A percentile compares a stretch with the other conserved stretches of the same genome.
Conservation (phyloP, 2,797 vertebrate species). For the Mormyrops boulengeri region DNA sequence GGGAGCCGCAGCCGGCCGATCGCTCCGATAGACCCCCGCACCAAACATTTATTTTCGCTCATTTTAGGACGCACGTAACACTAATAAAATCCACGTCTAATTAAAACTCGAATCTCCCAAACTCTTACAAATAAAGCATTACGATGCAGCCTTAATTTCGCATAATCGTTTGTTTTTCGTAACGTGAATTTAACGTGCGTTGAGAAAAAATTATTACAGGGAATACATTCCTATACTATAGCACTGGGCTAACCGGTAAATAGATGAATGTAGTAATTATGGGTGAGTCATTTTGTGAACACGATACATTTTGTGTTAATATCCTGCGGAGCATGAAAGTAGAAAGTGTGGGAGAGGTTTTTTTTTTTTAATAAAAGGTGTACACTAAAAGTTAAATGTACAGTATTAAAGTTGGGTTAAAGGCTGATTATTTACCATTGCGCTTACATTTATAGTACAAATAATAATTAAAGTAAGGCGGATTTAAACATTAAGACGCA, state of each 20-base stretch:
- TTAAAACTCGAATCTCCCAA: background rate
- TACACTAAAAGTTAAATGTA: background rate
- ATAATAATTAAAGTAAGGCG: background rate
- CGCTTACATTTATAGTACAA: background rate
- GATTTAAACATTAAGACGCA: background rate
- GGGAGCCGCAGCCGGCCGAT: background rate
- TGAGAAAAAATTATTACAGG: background rate
- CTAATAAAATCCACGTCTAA: background rate
- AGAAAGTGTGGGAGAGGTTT: background rate
- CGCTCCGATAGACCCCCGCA: background rate
- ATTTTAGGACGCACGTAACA: background rate
- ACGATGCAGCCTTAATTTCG: background rate
- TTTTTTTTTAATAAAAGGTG: background rate
- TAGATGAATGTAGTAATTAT: constrained; percentile 35
- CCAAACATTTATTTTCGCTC: background rate
- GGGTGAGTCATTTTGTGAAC: constrained; percentile 10
- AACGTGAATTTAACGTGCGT: background rate
- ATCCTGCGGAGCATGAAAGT: background rate
- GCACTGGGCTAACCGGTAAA: background rate
- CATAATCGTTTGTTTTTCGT: background rate
- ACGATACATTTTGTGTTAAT: background rate
- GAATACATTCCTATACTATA: background rate
- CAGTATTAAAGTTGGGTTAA: background rate
- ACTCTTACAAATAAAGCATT: background rate
- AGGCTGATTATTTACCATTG: background rate